Percentiles rank a stretch among this genome's conserved stretches.
Conservation (phyloP, 2,888 invertebrate species). For the Cantharis rufa region DNA sequence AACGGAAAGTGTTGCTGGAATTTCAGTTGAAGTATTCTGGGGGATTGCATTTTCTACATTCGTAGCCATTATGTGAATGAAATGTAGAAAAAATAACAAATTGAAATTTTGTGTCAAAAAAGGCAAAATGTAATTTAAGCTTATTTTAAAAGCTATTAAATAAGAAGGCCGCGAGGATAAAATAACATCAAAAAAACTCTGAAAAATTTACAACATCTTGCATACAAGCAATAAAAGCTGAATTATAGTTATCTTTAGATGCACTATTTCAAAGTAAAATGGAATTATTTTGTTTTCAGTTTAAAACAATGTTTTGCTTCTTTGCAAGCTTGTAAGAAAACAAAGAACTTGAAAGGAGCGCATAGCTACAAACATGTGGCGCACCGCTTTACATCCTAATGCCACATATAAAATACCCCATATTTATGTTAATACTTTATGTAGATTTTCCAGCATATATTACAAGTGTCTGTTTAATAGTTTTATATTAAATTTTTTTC, state of each 20-base stretch:
- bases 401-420: constrained; percentile 38
- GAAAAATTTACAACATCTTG: background rate
- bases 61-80: background rate
- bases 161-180: background rate
- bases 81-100: background rate
- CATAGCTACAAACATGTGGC: constrained; percentile 39
- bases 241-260: background rate
- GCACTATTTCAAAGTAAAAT: constrained; percentile 1
- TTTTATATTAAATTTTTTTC: constrained; percentile 40
- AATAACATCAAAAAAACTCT: background rate
- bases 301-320: constrained; percentile 16
- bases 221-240: background rate
- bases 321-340: constrained; percentile 19
- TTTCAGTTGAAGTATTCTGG: background rate
- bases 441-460: constrained; percentile 37
- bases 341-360: constrained; percentile 31
- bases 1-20: background rate
- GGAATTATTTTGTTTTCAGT: background rate
- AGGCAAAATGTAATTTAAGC: background rate
- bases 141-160: background rate
- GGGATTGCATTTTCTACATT: background rate
- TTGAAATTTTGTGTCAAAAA: background rate
- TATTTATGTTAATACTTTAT: constrained; percentile 42
- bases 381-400: constrained; percentile 39
- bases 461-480: constrained; percentile 41